Evolutionary conservation across 2,797 vertebrate genomes (phyloP), one percentile per base, ranked within the genome.

Genomic region (Phataginus tetradactyla): DNA sequence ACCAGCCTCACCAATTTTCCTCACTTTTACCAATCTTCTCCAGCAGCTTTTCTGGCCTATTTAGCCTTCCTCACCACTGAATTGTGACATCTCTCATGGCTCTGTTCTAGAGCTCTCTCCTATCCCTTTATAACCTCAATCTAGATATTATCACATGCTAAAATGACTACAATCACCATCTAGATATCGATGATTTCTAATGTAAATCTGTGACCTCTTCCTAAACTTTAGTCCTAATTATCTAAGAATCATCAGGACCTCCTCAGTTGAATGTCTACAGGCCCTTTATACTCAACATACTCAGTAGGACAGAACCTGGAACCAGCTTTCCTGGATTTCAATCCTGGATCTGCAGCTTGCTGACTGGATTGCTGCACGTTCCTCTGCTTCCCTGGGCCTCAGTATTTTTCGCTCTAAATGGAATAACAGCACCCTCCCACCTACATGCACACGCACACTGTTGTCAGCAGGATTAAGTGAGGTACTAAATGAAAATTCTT

Each of bases 381-480:
- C 14, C 9, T 18, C 6, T 23, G n/a, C 3, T 5, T 55, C 51
- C 10, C 7, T 29, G 1, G 59, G 14, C 5, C 6, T 78, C 69
- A 4, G 12, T 32, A 32, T 77, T 42, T 32, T 88, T 57, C 53
- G 45, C 10, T 79, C 27, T 80, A 6, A 53, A 55, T 59, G 6
- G 29, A 55, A 23, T 34, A 64, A 10, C 37, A 45, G n/a, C 27
- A 45, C 4, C 4, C 0, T 23, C 4, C 7, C 7, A 45, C 1
- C 15, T 6, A 9, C 11, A 27, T 23, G 21, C 8, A 25, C 21
- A 9, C 15, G 14, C 20, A 13, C 5, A 49, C 6, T 23, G 10
- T 5, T 32, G 21, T 45, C 32, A 21, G 6, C 42, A 25, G 49
- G 57, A 74, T 39, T 66, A 57, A 57, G 74, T 37, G 66, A 53